A percentile compares a stretch with the other conserved stretches of the same genome.
Conservation (phyloP, 1,140 invertebrate genomes). For the Drosophila oshimai region DNA sequence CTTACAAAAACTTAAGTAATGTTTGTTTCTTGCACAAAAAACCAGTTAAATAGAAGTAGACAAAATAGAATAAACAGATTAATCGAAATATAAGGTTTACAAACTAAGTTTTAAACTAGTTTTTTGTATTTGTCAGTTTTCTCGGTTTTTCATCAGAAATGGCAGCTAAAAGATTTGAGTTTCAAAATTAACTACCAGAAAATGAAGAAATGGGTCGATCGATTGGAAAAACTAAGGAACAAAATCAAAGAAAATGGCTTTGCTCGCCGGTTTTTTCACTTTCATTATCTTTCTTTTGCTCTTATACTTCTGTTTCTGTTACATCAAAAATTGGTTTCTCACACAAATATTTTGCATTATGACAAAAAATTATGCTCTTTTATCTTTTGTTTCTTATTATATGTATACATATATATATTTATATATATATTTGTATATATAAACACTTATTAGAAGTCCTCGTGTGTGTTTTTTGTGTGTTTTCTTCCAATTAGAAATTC, state of each 20-base stretch:
- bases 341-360: constrained; percentile 66
- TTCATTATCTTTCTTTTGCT: constrained; percentile 13
- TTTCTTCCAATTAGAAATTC: constrained; percentile 15
- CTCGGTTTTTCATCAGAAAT: constrained; percentile 14
- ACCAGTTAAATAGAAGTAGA: constrained; percentile 1
- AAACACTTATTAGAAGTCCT: constrained; percentile 77
- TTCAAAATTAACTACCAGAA: constrained; percentile 21
- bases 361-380: constrained; percentile 74
- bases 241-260: constrained; percentile 4
- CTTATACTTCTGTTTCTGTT: constrained; percentile 42
- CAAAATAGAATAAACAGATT: constrained; percentile 19
- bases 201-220: constrained; percentile 10
- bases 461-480: constrained; percentile 53
- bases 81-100: constrained; percentile 36
- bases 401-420: constrained; percentile 16
- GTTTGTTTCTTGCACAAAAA: constrained; percentile 48
- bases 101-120: constrained; percentile 63
- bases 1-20: constrained; percentile 74
- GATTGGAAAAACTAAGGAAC: background rate
- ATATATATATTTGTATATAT: constrained; percentile 67
- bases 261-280: constrained; percentile 11
- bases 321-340: constrained; percentile 73
- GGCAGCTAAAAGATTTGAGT: constrained; percentile 70
- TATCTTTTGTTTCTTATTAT: constrained; percentile 11
- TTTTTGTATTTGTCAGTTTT: constrained; percentile 14